These are phyloP conservation scores for Callimorpha dominula DNA, from an alignment of 2,888 invertebrate species.

Conservation along the genomic window DNA sequence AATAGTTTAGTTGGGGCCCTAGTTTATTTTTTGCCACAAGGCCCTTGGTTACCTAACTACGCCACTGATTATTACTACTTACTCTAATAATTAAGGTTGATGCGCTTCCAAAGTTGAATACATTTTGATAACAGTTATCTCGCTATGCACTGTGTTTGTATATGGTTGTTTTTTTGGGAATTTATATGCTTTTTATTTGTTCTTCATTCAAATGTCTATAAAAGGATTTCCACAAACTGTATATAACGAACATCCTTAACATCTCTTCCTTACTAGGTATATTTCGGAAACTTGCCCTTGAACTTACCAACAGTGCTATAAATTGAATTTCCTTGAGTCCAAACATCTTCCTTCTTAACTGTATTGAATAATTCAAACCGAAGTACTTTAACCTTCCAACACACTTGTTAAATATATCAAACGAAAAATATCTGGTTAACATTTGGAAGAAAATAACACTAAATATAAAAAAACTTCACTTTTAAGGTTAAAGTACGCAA, in stretches of 20 bases:
- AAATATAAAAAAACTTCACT: no score
- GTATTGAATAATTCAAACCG: neutral
- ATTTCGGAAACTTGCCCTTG: constrained; percentile 5
- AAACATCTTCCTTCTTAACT: constrained; percentile 10
- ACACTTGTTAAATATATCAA: neutral
- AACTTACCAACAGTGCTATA: neutral
- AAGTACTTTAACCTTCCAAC: constrained; percentile 5
- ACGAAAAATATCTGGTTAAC: constrained; percentile 4
- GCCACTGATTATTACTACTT: no score
- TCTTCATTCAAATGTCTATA: neutral
- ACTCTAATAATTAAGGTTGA: no score
- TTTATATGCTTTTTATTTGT: neutral
- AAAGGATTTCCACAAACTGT: neutral
- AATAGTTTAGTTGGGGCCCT: no score
- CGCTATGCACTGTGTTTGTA: neutral
- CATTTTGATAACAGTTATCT: neutral
- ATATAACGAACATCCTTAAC: constrained; percentile 6
- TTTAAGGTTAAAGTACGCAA: no score
- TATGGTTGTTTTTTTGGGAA: neutral
- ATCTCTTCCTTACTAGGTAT: constrained; percentile 19
- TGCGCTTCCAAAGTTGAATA: neutral
- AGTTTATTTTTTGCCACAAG: no score
- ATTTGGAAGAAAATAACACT: constrained; percentile 8
- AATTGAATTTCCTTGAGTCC: constrained; percentile 17
- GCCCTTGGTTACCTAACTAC: no score